Evolutionary conservation across 2,888 invertebrate genomes (phyloP).

Genomic region (Orgyia antiqua): DNA sequence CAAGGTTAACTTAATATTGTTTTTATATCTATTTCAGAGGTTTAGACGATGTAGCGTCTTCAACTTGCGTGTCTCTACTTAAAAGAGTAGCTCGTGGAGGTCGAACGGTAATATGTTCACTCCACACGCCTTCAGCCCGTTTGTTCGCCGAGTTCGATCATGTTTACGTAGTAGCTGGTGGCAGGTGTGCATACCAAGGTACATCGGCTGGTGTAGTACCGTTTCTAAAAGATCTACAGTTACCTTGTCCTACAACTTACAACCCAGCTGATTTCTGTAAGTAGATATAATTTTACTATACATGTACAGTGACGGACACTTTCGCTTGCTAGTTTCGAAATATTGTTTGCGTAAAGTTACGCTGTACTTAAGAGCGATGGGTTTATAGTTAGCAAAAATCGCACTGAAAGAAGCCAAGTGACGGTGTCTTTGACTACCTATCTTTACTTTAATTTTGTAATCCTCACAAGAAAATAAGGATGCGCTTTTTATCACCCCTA

Average conservation of each 20-base stretch:
- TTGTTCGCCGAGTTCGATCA: constrained; percentile 95
- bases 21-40: constrained; percentile 80
- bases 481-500: too few relatives aligned
- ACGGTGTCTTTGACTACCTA: too few relatives aligned
- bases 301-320: not conserved
- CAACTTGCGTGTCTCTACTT: constrained; percentile 91
- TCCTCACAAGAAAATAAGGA: too few relatives aligned
- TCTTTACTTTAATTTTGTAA: too few relatives aligned
- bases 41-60: constrained; percentile 92
- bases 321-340: too few relatives aligned
- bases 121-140: constrained; percentile 97
- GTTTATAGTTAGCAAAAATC: too few relatives aligned
- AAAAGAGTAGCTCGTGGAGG: constrained; percentile 91
- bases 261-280: constrained; percentile 98
- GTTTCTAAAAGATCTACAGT: constrained; percentile 85
- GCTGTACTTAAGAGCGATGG: too few relatives aligned
- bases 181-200: constrained; percentile 94
- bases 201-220: constrained; percentile 87
- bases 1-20: too few relatives aligned
- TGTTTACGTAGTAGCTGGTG: constrained; percentile 92
- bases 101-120: constrained; percentile 94
- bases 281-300: constrained; percentile 30
- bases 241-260: constrained; percentile 93
- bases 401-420: too few relatives aligned
- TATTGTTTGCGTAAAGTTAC: too few relatives aligned